A percentile compares a stretch with the other conserved stretches of the same genome.
Conservation (phyloP, 2,113 vertebrate genomes). For the Phocoena sinus region DNA sequence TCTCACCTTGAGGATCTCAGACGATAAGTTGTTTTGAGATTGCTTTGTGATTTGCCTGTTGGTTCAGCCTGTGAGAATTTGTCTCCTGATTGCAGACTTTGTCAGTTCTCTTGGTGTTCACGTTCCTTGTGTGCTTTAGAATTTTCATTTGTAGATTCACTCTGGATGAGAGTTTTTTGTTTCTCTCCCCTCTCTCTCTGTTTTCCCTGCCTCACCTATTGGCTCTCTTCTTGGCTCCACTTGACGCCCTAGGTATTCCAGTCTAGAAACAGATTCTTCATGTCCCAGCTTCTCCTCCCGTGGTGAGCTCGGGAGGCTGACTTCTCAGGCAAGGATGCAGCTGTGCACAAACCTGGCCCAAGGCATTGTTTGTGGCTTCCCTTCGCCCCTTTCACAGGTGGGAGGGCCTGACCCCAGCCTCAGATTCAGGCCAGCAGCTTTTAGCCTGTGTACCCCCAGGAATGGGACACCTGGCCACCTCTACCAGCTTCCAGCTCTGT, state of each 20-base stretch:
- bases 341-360: neutral
- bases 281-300: neutral
- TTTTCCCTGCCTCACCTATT: neutral
- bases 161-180: neutral
- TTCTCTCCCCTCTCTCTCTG: neutral
- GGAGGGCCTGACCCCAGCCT: neutral
- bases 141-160: neutral
- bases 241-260: neutral
- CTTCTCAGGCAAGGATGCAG: neutral
- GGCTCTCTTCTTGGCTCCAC: neutral
- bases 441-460: neutral
- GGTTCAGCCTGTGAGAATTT: neutral
- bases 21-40: neutral
- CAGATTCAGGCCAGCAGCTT: neutral
- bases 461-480: neutral
- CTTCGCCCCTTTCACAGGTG: neutral
- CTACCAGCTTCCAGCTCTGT: neutral
- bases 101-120: neutral
- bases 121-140: neutral
- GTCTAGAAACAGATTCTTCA: neutral
- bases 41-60: neutral
- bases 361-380: neutral
- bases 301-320: neutral
- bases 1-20: neutral
- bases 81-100: neutral